Base-by-base conservation (phyloP, 92 coral and sea anemone genomes). In the Palythoa grandiflora region DNA sequence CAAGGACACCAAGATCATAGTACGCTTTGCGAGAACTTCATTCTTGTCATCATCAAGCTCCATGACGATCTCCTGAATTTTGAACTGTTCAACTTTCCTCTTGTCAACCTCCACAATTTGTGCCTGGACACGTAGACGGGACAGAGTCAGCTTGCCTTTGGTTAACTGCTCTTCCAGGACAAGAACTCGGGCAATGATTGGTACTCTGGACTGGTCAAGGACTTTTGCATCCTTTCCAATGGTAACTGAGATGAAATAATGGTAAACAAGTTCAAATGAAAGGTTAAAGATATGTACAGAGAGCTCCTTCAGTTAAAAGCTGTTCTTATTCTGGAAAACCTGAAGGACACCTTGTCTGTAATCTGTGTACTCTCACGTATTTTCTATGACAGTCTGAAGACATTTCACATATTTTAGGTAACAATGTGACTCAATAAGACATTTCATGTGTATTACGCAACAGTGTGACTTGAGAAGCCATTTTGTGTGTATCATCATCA, bases 21-120 rank as follows among this genome's bases (percentile, higher is more conserved):
- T 86, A 21, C 98, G 98, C 85, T 89, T 90, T 60, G 83, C 89
- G 61, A 92, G 80, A 13, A 94, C 36, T 73, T 95, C 98, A 16
- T 95, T 89, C 77, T 93, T 91, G 92, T 87, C 77, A 39, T 86
- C 76, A 80, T 95, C 94, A 84, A 96, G 93, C 88, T 87, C 90
- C 86, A 96, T 89, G 68, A 94, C 87, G 73, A 96, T 47, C 90
- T 93, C 91, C 19, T 86, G 91, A 55, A 96, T 93, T 60, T 93
- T 88, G 53, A 95, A 89, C 83, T 96, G 98, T 20, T 84, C 84
- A 54, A 96, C 96, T 13, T 12, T 85, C 84, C 95, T 88, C 28
- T 88, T 77, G 81, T 95, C 60, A 40, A 95, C 87, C 87, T 89
- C 88, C 2, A 88, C 65, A 50, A 95, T 91, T 68, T 95, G 93